Evolutionary conservation across 2,888 invertebrate species (phyloP).

Genomic region (Stenolophus ochropezus): DNA sequence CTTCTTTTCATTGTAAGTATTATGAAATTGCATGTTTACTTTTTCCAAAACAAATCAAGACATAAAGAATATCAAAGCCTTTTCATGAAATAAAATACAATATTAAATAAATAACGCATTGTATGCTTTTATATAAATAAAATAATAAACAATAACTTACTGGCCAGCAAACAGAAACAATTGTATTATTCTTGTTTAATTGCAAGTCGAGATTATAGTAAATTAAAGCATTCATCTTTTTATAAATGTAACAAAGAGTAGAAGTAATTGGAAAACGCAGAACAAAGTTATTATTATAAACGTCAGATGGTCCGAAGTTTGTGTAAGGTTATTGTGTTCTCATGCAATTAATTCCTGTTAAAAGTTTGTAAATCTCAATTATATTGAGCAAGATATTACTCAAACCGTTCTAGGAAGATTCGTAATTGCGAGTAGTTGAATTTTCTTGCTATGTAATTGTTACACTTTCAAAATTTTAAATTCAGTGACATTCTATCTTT

Average conservation of each 20-base stretch:
- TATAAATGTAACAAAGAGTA: background rate
- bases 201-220: background rate
- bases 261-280: background rate
- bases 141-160: background rate
- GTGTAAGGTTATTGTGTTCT: background rate
- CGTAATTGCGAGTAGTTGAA: background rate
- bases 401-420: background rate
- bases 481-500: no score
- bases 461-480: no score
- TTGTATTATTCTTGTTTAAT: background rate
- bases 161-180: background rate
- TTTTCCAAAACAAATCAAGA: no score
- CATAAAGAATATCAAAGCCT: no score
- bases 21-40: no score
- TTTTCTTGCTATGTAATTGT: no score
- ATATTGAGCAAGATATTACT: background rate
- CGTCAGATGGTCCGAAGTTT: background rate
- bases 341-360: background rate
- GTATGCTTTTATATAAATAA: no score
- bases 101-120: no score
- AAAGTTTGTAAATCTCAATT: conserved; percentile 3
- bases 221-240: background rate
- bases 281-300: background rate
- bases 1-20: no score
- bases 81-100: no score